Evolutionary conservation across 2,888 invertebrate species (phyloP).

Genomic region (Lutraria lutraria): DNA sequence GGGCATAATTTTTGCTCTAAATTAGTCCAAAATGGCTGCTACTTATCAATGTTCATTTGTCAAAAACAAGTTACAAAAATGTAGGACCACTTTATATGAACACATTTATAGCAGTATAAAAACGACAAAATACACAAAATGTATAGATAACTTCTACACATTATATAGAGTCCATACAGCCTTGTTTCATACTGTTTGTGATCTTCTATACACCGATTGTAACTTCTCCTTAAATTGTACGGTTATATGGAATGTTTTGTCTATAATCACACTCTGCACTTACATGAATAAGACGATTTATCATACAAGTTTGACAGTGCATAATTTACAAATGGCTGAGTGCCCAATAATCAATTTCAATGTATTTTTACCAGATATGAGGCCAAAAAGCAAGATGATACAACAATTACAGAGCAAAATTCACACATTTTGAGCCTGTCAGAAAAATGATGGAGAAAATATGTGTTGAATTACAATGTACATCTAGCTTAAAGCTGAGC

Average conservation of each 20-base stretch:
- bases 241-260: background rate
- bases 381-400: background rate
- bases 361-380: background rate
- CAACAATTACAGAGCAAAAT: background rate
- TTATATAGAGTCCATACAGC: no score
- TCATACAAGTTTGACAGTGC: background rate
- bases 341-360: slow-evolving; percentile 17
- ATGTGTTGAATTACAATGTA: no score
- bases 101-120: background rate
- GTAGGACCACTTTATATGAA: background rate
- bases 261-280: background rate
- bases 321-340: background rate
- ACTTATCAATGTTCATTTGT: background rate
- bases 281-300: background rate
- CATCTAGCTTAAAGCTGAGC: background rate
- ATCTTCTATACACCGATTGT: background rate
- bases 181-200: background rate
- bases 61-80: background rate
- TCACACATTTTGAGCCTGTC: background rate
- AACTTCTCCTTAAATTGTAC: background rate
- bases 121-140: no score
- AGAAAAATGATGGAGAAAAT: background rate
- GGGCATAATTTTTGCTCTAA: no score
- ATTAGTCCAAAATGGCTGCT: no score
- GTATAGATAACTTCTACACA: background rate